phyloP scores from a whole-genome alignment of 2,797 vertebrate genomes.

The Chelonia mydas region DNA sequence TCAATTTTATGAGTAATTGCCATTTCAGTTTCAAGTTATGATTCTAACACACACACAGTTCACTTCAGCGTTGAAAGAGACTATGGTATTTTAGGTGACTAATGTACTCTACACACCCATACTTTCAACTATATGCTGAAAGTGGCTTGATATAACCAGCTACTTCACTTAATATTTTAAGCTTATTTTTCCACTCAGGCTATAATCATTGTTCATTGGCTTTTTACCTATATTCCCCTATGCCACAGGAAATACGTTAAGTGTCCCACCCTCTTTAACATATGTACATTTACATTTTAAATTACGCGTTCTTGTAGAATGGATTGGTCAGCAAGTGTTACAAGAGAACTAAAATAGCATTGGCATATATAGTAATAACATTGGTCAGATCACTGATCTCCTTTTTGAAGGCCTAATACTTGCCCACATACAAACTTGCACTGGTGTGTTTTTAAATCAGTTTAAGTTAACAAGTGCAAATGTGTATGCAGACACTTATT shows the following conservation, averaged over 20 bases:
- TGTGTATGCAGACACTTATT: background rate
- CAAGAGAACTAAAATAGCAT: fast-evolving
- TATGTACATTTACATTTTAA: background rate
- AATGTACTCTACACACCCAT: background rate
- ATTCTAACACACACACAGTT: background rate
- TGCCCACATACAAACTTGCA: background rate
- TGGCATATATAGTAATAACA: background rate
- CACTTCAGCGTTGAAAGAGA: background rate
- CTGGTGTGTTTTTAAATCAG: background rate
- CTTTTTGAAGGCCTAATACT: background rate
- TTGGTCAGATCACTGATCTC: background rate
- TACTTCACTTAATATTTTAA: background rate
- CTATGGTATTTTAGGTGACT: background rate
- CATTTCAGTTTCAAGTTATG: background rate
- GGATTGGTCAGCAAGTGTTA: background rate
- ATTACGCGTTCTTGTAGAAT: background rate
- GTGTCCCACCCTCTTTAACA: background rate
- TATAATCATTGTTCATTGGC: background rate
- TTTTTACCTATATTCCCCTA: background rate
- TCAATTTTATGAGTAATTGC: background rate
- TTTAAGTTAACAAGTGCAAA: background rate
- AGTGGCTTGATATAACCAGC: background rate
- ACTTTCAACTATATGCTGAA: background rate
- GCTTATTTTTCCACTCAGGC: background rate
- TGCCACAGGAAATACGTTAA: background rate